Evolutionary conservation across 2,888 invertebrate species (phyloP), one percentile per base, ranked within the genome.

Genomic region (Ophion costatus): DNA sequence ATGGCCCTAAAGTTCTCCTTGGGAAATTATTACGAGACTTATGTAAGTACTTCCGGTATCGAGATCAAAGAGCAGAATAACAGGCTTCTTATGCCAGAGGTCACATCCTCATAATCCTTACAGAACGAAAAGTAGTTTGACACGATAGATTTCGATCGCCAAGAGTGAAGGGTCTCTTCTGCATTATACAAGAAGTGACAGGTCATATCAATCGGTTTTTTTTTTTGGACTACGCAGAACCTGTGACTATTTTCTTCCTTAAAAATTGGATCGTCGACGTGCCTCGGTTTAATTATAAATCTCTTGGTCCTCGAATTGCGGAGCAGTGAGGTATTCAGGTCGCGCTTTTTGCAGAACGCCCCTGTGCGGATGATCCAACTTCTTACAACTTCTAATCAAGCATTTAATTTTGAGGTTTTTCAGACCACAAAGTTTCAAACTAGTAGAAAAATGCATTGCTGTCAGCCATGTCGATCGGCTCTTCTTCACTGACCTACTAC

Each of bases 1-100:
- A 91, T 92, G 91, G 89, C 92, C 67, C 91, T 93, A 69, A 93
- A 91, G 88, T 94, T 94, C 89, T 90, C 92, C 87, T 91, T 94
- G 87, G 90, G 90, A 85, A 93, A 91, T 88, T 94, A 89, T 88
- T 94, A 92, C 89, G 93, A 92, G 88, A 91, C 92, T 86, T 93
- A 93, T 87, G 93, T 93, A 89, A 93, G 93, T 93, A 87, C 51
- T 61, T 66, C 51, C 33, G 42, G 61, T 33, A n/a, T 56, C 42
- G 14, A n/a, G 22, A 77, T 38, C 17, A 10, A 75, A 75, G 0
- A 76, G 7, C 38, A 5, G 0, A 51, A 14, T 6, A 29, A 10
- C 56, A 20, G 17, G 24, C 56, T 22, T n/a, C 1, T 3, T 6
- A 56, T n/a, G n/a, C 20, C 38, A 64, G 24, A 22, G 64, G 61